Percentiles rank a stretch among this genome's conserved stretches.
Conservation (phyloP, 2,797 vertebrate species). For the Poecilia velifera region DNA sequence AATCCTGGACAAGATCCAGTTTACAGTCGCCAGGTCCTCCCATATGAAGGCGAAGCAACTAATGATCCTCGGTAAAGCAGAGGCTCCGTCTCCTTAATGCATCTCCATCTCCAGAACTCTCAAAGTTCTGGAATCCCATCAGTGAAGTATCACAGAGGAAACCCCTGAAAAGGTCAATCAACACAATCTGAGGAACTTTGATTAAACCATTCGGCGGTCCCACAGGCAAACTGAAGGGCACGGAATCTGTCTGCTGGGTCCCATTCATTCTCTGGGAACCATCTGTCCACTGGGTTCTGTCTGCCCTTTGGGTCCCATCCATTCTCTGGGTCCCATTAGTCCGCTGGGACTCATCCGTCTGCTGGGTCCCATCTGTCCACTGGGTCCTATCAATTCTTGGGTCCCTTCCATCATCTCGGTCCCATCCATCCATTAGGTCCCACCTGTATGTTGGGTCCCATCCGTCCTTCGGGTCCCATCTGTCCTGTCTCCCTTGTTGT, state of each 20-base stretch:
- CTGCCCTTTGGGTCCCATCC: too few species aligned
- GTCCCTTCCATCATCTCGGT: too few species aligned
- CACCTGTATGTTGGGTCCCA: constrained; percentile 13
- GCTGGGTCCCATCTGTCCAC: constrained; percentile 30
- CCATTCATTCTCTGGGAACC: neutral
- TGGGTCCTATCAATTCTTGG: neutral
- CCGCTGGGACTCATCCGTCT: too few species aligned
- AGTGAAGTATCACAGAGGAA: constrained; percentile 54
- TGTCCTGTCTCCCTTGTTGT: constrained; percentile 35
- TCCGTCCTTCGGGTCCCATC: constrained; percentile 28
- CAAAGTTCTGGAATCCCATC: constrained; percentile 58
- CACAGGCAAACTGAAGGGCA: constrained; percentile 68
- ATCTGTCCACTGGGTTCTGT: constrained; percentile 6
- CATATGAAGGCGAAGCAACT: neutral
- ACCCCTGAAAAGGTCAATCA: constrained; percentile 69
- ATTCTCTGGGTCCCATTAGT: too few species aligned
- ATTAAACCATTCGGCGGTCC: constrained; percentile 61
- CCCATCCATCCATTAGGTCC: too few species aligned
- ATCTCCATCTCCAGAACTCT: constrained; percentile 12
- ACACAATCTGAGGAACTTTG: constrained; percentile 74
- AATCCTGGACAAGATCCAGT: neutral
- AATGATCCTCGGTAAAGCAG: neutral
- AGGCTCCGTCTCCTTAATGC: constrained; percentile 22
- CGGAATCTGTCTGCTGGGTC: neutral
- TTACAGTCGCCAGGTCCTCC: neutral